Base-by-base conservation (phyloP, 2,113 vertebrate genomes). In the Bettongia penicillata region DNA sequence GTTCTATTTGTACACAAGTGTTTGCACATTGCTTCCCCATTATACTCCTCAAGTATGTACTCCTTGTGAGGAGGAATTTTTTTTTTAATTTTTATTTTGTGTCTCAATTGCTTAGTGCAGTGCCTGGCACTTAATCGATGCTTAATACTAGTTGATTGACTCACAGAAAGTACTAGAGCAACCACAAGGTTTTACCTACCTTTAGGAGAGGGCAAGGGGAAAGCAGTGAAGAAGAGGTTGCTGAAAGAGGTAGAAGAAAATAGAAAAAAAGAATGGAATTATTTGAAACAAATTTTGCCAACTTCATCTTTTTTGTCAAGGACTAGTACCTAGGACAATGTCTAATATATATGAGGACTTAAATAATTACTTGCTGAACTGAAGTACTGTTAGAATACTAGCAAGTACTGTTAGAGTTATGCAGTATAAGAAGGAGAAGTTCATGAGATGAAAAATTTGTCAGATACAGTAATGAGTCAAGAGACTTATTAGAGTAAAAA, bases 401-500 rank as follows among this genome's bases (percentile, higher is more conserved):
- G 43, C n/a, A 84, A 84, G 68, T 3, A 84, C 68, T 84, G 19
- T 23, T 84, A 43, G n/a, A 43, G 31, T 84, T 84, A 84, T 23
- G 37, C 37, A 22, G 68, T 77, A 19, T 77, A 77, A 77, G 37
- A n/a, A n/a, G 19, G 37, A 77, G 61, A 77, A 77, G 14, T 77
- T 77, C 37, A 84, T 84, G 68, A 84, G n/a, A 84, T 84, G 37
- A 84, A 84, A 84, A 84, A 43, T 16, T 84, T 84, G 68, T 84
- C n/a, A 84, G 68, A 84, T 22, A 43, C 7, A 2, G 6, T 43
- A 84, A 84, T 43, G 53, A 52, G 43, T 43, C 23, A 25, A 26
- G 91, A 51, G 51, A 77, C 43, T 47, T 7, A 93, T 37, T 50
- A 51, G 49, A 91, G 8, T 92, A 55, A 61, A 94, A 96, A 94